phyloP scores from a whole-genome alignment of 1,140 invertebrate species.

The Thaumatotibia leucotreta region DNA sequence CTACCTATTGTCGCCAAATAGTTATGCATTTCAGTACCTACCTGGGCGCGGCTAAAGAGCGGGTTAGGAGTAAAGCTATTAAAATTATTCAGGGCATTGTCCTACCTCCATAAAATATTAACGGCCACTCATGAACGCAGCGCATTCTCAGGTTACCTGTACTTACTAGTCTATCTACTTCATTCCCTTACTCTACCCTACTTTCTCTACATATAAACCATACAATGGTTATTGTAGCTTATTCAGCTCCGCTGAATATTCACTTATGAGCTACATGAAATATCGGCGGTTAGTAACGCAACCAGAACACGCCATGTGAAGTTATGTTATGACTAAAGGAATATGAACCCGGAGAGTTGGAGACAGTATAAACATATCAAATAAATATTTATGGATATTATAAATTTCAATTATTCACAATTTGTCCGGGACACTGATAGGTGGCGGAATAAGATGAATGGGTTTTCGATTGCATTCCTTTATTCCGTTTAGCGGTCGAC shows the following conservation, averaged over 20 bases:
- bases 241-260: not conserved
- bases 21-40: too few species aligned
- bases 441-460: slow-evolving; percentile 28
- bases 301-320: not conserved
- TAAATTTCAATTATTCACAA: not conserved
- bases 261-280: not conserved
- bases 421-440: not conserved
- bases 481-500: slow-evolving; percentile 58
- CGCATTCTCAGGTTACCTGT: not conserved
- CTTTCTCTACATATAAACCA: not conserved
- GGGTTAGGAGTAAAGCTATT: not conserved
- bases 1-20: too few species aligned
- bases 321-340: not conserved
- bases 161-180: not conserved
- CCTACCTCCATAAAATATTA: slow-evolving; percentile 3
- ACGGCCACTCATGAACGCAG: not conserved
- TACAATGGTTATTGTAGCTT: not conserved
- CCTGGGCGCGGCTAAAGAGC: too few species aligned
- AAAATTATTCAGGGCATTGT: not conserved
- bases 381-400: not conserved
- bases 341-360: not conserved
- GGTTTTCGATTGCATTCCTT: slow-evolving; percentile 51
- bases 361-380: too few species aligned
- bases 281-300: not conserved
- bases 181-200: not conserved